Evolutionary conservation across 2,888 invertebrate genomes (phyloP), one percentile per base, ranked within the genome.

Genomic region (Heliconius sara): DNA sequence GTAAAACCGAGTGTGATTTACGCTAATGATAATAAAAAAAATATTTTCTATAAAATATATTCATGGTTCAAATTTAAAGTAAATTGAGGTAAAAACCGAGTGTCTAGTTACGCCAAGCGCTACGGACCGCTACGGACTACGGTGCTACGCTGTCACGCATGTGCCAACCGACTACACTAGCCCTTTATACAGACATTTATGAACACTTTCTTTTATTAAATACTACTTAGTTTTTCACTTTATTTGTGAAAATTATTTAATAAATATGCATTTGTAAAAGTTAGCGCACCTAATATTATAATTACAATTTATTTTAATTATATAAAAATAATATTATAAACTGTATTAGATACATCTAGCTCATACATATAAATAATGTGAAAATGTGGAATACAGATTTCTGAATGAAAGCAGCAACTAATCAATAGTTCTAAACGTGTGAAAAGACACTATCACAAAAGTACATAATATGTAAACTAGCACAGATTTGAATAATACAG

Each of bases 401-500:
- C 27, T 47, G 30, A 47, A 75, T 30, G 47, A 68, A 75, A 68
- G 71, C 76, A 39, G 52, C 68, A 70, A 57, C 78, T 82, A 79
- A 78, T 79, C 77, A 75, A 79, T 80, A 81, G 67, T 79, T 76
- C 74, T 81, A 67, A 63, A 79, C 65, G 74, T 72, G 63, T 78
- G 79, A 81, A 85, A 84, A 83, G 82, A 81, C 74, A 81, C 82
- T 79, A 83, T 83, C 82, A 84, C 79, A 81, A 80, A 82, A 82
- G 84, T 82, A 65, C 65, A 65, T 65, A 10, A 12, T n/a, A 84
- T 84, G 79, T 86, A 85, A 85, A 81, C 85, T 85, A 85, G 85
- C 87, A 89, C 88, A 87, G 87, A 87, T 88, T 86, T 87, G 87
- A 88, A 88, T 89, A 90, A 89, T 90, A 89, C 91, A 89, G 88